Percentiles rank a stretch among this genome's conserved stretches.
Evolutionary conservation across 2,797 vertebrate genomes (phyloP).

Genomic region (Staurois parvus): DNA sequence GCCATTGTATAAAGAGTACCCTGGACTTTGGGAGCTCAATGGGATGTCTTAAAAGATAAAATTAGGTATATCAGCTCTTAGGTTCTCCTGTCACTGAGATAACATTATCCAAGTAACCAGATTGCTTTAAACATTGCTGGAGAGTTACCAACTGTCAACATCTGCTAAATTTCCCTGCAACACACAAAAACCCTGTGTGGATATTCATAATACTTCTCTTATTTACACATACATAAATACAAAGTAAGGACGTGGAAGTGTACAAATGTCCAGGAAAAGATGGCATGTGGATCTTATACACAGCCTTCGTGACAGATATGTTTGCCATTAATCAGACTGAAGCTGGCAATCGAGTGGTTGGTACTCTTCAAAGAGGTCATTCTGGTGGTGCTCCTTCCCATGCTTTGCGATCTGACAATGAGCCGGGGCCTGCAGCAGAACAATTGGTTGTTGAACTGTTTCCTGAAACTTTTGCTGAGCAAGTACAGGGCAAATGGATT

Average conservation of each 20-base stretch:
- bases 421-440: slow-evolving; percentile 81
- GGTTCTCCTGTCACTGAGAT: no score
- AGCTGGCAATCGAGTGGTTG: slow-evolving; percentile 85
- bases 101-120: neutral
- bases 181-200: neutral
- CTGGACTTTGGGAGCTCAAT: no score
- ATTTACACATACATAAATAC: slow-evolving; percentile 25
- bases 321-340: slow-evolving; percentile 86
- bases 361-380: slow-evolving; percentile 90
- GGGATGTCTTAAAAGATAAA: no score
- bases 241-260: slow-evolving; percentile 2
- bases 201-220: slow-evolving; percentile 3
- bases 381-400: slow-evolving; percentile 79
- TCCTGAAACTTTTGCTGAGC: slow-evolving; percentile 93
- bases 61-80: neutral
- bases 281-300: slow-evolving; percentile 69
- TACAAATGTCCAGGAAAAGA: slow-evolving; percentile 1
- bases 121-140: neutral
- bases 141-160: neutral
- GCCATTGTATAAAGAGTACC: no score
- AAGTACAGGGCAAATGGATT: slow-evolving; percentile 96
- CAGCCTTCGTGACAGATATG: slow-evolving; percentile 79
- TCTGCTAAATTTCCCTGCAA: neutral
- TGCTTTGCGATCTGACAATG: slow-evolving; percentile 76
- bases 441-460: slow-evolving; percentile 93